These are phyloP conservation scores for Rosalia funebris DNA, from an alignment of 2,888 invertebrate genomes.

Conservation along the genomic window DNA sequence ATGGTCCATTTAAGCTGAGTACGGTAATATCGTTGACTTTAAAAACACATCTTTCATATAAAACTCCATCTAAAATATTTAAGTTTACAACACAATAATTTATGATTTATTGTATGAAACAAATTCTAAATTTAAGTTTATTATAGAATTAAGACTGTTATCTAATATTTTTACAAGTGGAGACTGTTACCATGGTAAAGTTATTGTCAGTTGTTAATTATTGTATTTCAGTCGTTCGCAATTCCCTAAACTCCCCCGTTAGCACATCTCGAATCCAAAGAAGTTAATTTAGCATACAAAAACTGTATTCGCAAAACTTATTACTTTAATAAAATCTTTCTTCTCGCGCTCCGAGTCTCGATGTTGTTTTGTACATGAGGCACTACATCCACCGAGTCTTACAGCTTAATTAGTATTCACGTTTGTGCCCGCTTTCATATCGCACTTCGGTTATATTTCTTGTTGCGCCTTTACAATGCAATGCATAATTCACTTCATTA, in stretches of 20 bases:
- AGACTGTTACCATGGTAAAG: too few species aligned
- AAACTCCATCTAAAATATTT: too few species aligned
- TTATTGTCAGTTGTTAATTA: too few species aligned
- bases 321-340: neutral
- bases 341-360: neutral
- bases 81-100: too few species aligned
- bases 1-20: too few species aligned
- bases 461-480: conserved; percentile 8
- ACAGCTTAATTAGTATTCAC: conserved; percentile 13
- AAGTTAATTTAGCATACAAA: neutral
- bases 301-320: neutral
- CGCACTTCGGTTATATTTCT: conserved; percentile 11
- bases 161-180: too few species aligned
- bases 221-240: too few species aligned
- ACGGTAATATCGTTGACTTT: too few species aligned
- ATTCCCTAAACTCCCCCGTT: conserved; percentile 1
- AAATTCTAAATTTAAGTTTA: too few species aligned
- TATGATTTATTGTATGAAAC: too few species aligned
- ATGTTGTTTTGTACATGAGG: conserved; percentile 4
- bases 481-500: conserved; percentile 12
- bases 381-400: conserved; percentile 3
- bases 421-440: conserved; percentile 6
- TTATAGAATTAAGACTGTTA: too few species aligned
- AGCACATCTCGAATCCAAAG: neutral
- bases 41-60: too few species aligned